A percentile compares a stretch with the other conserved stretches of the same genome.
Conservation (phyloP, 2,113 vertebrate genomes). For the Cyphotilapia sp. region DNA sequence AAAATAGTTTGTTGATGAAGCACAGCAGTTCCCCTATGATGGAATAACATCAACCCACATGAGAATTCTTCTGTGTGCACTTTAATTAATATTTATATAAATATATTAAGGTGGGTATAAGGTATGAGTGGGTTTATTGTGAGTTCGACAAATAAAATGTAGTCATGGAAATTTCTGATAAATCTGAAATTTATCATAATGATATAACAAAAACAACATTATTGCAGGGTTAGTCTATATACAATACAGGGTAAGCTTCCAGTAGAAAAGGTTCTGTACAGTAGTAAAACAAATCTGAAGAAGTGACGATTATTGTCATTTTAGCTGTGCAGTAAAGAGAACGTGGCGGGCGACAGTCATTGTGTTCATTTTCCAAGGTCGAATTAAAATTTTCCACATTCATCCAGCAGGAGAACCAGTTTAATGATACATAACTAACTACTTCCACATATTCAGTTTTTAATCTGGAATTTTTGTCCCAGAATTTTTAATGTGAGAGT, state of each 20-base stretch:
- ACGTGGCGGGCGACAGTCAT: not conserved
- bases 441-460: fast-evolving
- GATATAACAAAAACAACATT: not conserved
- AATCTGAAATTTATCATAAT: not conserved
- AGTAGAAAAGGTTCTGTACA: not conserved
- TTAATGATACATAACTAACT: not conserved
- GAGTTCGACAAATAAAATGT: not conserved
- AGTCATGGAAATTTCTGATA: not conserved
- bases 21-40: not conserved
- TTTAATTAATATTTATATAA: not conserved
- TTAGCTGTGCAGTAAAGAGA: not conserved
- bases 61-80: not conserved
- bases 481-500: not conserved
- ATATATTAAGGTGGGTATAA: not conserved
- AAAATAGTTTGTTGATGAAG: not conserved
- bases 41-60: not conserved
- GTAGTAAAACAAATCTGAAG: not conserved
- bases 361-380: not conserved
- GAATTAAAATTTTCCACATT: not conserved
- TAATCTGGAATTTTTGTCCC: not conserved
- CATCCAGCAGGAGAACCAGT: not conserved
- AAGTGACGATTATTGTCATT: not conserved
- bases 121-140: not conserved
- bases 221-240: not conserved
- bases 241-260: not conserved